Conservation (phyloP, 1,140 invertebrate species). For the Plutomurus gul region DNA sequence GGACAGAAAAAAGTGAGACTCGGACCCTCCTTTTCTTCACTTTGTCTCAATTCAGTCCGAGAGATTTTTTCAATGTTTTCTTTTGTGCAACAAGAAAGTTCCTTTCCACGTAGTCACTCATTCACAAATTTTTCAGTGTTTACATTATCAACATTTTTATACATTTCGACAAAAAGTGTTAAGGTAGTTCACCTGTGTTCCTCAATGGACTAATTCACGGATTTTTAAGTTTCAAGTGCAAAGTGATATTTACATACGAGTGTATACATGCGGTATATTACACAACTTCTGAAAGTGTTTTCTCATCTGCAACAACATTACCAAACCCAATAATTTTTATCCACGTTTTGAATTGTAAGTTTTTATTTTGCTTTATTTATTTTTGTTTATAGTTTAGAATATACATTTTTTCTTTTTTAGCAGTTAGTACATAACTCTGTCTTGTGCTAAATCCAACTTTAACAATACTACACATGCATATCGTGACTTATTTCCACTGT, state of each 20-base stretch:
- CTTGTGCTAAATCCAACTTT: no score
- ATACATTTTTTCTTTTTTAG: neutral
- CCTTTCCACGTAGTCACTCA: conserved; percentile 8
- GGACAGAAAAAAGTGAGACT: conserved; percentile 31
- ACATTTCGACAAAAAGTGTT: neutral
- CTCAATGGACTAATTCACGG: neutral
- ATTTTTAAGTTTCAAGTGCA: neutral
- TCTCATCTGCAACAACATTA: neutral
- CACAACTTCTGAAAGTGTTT: neutral
- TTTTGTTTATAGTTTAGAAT: neutral
- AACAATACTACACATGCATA: no score
- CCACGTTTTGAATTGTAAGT: neutral
- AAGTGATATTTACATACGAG: neutral
- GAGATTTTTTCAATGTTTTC: conserved; percentile 4
- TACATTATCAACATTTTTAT: conserved; percentile 5
- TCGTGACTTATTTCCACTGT: no score
- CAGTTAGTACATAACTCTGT: neutral
- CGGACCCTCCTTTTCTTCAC: neutral
- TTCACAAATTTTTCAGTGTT: conserved; percentile 18
- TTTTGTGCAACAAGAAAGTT: conserved; percentile 23
- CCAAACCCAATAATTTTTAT: neutral
- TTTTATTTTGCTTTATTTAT: neutral
- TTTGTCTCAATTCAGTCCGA: neutral
- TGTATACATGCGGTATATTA: neutral
- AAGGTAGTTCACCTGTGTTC: neutral